These are phyloP conservation scores for Eristalis pertinax DNA, from an alignment of 2,888 invertebrate genomes.

Conservation along the genomic window DNA sequence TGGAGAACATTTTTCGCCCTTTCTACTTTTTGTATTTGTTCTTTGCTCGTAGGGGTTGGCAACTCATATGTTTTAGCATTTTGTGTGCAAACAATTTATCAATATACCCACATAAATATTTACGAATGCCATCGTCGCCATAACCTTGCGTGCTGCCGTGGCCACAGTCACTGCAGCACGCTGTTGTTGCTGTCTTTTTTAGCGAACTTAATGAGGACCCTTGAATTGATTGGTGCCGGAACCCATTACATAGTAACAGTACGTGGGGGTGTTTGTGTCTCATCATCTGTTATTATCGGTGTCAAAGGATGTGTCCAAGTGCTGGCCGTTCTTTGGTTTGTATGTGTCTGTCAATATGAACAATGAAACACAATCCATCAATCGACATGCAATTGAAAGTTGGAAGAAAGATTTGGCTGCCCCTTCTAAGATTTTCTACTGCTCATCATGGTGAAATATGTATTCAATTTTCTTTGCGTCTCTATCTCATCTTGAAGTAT, in stretches of 20 bases:
- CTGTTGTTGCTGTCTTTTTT: constrained; percentile 35
- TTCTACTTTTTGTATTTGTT: constrained; percentile 16
- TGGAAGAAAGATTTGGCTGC: background rate
- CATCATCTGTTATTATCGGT: constrained; percentile 43
- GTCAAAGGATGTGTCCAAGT: constrained; percentile 42
- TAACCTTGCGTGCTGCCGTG: background rate
- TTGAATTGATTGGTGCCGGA: constrained; percentile 43
- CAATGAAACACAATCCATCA: constrained; percentile 43
- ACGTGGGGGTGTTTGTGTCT: constrained; percentile 25
- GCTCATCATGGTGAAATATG: background rate
- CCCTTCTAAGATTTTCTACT: background rate
- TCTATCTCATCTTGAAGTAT: background rate
- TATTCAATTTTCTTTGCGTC: background rate
- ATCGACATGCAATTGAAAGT: background rate
- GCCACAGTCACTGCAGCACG: background rate
- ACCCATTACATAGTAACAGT: constrained; percentile 27
- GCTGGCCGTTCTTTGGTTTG: constrained; percentile 26
- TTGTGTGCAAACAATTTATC: constrained; percentile 58
- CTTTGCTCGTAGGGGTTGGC: constrained; percentile 14
- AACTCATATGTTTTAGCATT: constrained; percentile 46
- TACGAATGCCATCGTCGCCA: constrained; percentile 32
- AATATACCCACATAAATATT: constrained; percentile 56
- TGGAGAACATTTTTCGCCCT: constrained; percentile 9
- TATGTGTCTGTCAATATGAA: constrained; percentile 34
- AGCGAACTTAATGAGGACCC: constrained; percentile 43